Evolutionary conservation across 2,888 invertebrate species (phyloP), one percentile per base, ranked within the genome.

Genomic region (Epinotia demarniana): DNA sequence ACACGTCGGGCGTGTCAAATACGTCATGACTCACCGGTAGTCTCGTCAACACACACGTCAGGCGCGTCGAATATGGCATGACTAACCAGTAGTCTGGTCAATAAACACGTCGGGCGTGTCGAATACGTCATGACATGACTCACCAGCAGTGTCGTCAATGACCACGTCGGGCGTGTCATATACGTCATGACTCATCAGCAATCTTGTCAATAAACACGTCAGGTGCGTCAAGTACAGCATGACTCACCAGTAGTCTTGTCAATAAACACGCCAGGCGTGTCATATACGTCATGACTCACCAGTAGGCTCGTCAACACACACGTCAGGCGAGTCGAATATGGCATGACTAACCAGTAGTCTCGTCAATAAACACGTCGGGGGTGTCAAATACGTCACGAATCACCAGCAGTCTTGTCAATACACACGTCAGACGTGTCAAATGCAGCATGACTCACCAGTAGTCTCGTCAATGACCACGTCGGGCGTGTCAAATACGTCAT

Each of bases 361-460:
- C 94, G 76, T 94, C 92, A 71, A 91, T 87, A 73, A 91, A 89
- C 11, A 89, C 83, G 5, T 90, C 89, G 0, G 81, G 89, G 0
- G 91, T 88, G 3, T 6, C 33, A 33, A 33, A 33, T 8, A 33
- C 6, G 43, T n/a, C 16, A 11, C 3, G n/a, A 39, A 73, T 78
- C 81, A 92, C 94, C 94, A 61, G 94, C 93, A 18, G 90, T 85
- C 78, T 94, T 94, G 76, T 94, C 92, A 71, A 91, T 87, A 73
- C 90, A 89, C 11, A 89, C 83, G 5, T 90, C 89, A 0, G 81
- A 89, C 0, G 91, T 88, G 3, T 93, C 81, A 33, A 33, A 33
- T 33, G 8, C 8, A 8, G 6, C 33, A 33, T 8, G 8, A 33
- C 6, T 33, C 33, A 33, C 33, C 33, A 33, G 33, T 8, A 33